Percentiles rank a stretch among this genome's conserved stretches.
Evolutionary conservation across 2,888 invertebrate species (phyloP).

Genomic region (Cyclophora albipunctata): DNA sequence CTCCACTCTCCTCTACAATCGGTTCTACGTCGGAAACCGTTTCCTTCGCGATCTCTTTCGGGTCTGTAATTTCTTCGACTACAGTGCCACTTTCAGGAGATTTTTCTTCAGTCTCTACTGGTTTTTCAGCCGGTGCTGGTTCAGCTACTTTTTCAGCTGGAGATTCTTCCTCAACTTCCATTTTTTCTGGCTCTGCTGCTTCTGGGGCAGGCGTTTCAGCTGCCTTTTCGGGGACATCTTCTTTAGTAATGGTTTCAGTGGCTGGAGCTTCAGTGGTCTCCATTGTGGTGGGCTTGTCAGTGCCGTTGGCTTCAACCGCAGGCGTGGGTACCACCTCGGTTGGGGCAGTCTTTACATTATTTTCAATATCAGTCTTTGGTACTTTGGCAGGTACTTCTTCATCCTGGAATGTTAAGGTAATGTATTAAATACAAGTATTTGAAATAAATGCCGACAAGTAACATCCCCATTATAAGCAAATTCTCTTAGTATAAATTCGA

Average conservation of each 20-base stretch:
- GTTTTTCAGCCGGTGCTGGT: constrained; percentile 22
- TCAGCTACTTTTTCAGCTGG: constrained; percentile 9
- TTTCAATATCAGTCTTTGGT: constrained; percentile 63
- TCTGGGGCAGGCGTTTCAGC: constrained; percentile 11
- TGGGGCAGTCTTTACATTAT: constrained; percentile 37
- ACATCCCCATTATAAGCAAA: too few species aligned
- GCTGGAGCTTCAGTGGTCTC: not conserved
- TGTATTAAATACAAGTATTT: not conserved
- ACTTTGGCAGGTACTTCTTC: constrained; percentile 68
- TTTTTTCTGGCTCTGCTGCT: constrained; percentile 34
- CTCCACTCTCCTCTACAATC: constrained; percentile 37
- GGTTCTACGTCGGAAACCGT: constrained; percentile 37
- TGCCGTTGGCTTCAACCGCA: not conserved
- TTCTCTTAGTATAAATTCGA: too few species aligned
- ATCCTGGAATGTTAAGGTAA: constrained; percentile 35
- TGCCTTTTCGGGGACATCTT: constrained; percentile 1
- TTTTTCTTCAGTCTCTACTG: constrained; percentile 13
- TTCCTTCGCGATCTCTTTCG: constrained; percentile 28
- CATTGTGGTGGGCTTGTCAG: too few species aligned
- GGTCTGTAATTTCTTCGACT: constrained; percentile 39
- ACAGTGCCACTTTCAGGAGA: constrained; percentile 25
- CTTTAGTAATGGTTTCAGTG: not conserved
- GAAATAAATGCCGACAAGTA: too few species aligned
- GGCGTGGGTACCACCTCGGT: constrained; percentile 2
- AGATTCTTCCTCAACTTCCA: constrained; percentile 42